Base-by-base conservation (phyloP, 2,113 vertebrate genomes). In the Cinclus cinclus region DNA sequence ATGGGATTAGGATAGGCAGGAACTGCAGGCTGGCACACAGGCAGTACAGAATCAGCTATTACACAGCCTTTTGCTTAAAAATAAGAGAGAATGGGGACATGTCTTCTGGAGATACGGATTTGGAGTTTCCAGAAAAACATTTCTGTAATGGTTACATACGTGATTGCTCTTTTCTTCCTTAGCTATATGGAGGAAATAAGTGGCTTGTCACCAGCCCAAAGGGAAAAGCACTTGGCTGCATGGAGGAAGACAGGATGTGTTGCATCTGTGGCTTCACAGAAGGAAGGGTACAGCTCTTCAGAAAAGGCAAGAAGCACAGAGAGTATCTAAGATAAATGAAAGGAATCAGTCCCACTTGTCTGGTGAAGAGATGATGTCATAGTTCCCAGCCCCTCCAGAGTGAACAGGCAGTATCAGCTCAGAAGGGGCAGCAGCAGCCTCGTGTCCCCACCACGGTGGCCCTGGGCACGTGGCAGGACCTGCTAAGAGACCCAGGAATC, bases 191-290 rank as follows among this genome's bases (percentile, higher is more conserved):
- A 93, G 58, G 82, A 69, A 90, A 71, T 70, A 76, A 95, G 33
- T n/a, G 65, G 55, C 56, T 94, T 86, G 85, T 95, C 95, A 90
- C 47, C 56, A 92, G 52, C 79, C 79, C 83, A 91, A 88, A 77
- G 76, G 82, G 71, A 95, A 90, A 93, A 93, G 93, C 82, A 85
- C 64, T 91, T 85, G 90, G 81, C 90, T 87, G 68, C 80, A 78
- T 13, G 47, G 80, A 73, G 60, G 65, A 90, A 88, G 92, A 76
- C 47, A 69, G 62, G 88, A 87, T 47, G 76, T 79, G 74, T 15
- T 73, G 74, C 81, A 96, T 94, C 92, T 95, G 92, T 47, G 76
- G 69, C 86, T 96, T 91, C 91, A n/a, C 55, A 93, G 90, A 95
- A 92, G 91, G 87, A 63, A 93, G 92, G 62, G 50, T 86, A 88